Percentiles rank a stretch among this genome's conserved stretches.
phyloP scores from a whole-genome alignment of 2,113 vertebrate species.

The Myotis yumanensis region DNA sequence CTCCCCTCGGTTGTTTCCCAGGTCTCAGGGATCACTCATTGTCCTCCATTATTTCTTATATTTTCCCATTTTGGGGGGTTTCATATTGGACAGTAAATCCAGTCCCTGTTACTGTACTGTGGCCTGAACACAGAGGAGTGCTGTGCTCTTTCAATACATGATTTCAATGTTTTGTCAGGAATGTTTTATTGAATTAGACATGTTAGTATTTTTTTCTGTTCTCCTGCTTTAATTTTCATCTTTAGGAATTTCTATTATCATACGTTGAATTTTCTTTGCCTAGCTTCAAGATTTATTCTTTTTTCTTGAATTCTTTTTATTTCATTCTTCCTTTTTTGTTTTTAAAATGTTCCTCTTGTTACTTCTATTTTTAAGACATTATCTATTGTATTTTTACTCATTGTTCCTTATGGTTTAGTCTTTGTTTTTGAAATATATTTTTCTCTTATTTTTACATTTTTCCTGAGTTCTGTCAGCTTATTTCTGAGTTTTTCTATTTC shows the following conservation, averaged over 20 bases:
- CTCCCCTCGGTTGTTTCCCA: neutral
- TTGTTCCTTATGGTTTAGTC: neutral
- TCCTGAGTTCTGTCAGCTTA: neutral
- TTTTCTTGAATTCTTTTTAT: neutral
- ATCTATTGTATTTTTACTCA: neutral
- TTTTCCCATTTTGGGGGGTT: neutral
- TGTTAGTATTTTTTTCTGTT: neutral
- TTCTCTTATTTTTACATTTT: neutral
- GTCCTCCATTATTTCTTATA: neutral
- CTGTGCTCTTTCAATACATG: neutral
- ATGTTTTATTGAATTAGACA: neutral
- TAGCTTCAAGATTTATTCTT: neutral
- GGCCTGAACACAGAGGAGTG: neutral
- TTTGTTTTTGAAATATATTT: neutral
- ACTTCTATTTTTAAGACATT: neutral
- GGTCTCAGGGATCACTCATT: neutral
- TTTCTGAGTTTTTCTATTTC: neutral
- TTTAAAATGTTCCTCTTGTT: neutral
- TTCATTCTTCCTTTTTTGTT: neutral
- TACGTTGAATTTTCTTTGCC: neutral
- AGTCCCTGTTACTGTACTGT: neutral
- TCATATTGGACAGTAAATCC: neutral
- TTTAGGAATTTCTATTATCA: neutral
- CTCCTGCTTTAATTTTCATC: conserved; percentile 26
- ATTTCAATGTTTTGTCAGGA: neutral